Evolutionary conservation across 1,140 invertebrate genomes (phyloP), one percentile per base, ranked within the genome.

Genomic region (Oryzaephilus surinamensis): DNA sequence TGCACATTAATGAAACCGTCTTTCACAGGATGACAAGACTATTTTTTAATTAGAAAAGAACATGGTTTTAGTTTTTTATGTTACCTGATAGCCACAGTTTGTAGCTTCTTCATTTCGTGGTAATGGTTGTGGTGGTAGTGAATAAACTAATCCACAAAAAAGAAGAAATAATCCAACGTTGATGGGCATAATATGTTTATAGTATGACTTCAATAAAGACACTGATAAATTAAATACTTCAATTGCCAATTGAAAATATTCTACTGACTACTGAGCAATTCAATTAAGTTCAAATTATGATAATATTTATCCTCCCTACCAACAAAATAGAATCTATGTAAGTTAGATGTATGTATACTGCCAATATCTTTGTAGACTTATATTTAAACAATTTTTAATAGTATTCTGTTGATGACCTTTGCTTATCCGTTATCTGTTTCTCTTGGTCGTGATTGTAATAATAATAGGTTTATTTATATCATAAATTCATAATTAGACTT

Each of bases 1-100:
- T 88, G 83, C 0, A 87, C 76, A 58, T 86, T 86, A n/a, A 81
- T 52, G 19, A 60, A 61, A 5, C 62, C 66, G 3, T 56, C 43
- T 46, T 72, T 67, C 3, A 55, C 37, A 27, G 56, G 51, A 18
- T 72, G 66, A 51, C 73, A 76, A 2, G 64, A 63, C 72, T 74
- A 32, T 21, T 27, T 16, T 35, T 15, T 23, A 46, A 33, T 40
- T 21, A 24, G 10, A 33, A 8, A 42, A 42, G 10, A 30, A 14
- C 31, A 15, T 15, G 7, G 11, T 12, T 24, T 39, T 38, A 18
- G 27, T 27, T 6, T 17, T 20, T 12, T 38, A 27, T 38, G 11
- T 44, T 43, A 49, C 46, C 24, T 52, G 20, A 29, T 52, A 48
- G 19, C 43, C 35, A 18, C 43, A 46, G 26, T 41, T 38, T 16